phyloP scores from a whole-genome alignment of 2,888 invertebrate species.

The Dicyrtoma fusca region DNA sequence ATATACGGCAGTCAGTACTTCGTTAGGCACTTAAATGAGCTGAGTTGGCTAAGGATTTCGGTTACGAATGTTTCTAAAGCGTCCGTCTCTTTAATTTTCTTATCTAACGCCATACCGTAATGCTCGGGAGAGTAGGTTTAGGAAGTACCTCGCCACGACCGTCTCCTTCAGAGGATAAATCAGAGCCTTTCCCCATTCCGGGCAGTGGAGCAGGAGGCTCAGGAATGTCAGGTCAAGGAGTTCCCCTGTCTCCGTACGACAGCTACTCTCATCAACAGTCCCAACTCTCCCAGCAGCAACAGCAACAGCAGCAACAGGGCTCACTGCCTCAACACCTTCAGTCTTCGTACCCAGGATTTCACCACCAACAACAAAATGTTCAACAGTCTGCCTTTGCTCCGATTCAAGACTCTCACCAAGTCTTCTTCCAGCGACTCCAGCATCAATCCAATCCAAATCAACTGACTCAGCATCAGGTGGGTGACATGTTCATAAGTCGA shows the following conservation, averaged over 20 bases:
- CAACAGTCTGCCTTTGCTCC: constrained; percentile 57
- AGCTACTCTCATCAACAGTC: constrained; percentile 49
- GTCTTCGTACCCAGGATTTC: constrained; percentile 40
- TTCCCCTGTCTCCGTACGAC: constrained; percentile 49
- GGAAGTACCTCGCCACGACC: constrained; percentile 59
- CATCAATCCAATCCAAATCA: constrained; percentile 40
- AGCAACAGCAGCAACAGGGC: constrained; percentile 60
- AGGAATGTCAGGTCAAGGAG: constrained; percentile 39
- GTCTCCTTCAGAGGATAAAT: constrained; percentile 59
- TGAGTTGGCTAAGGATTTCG: too few relatives aligned
- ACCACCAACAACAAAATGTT: constrained; percentile 58
- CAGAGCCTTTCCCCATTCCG: constrained; percentile 55
- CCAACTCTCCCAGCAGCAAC: constrained; percentile 41
- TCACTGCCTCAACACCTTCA: constrained; percentile 57
- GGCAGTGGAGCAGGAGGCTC: constrained; percentile 49
- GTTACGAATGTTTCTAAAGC: not conserved
- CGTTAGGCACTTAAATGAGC: too few relatives aligned
- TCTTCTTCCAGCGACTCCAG: constrained; percentile 54
- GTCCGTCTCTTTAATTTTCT: constrained; percentile 24
- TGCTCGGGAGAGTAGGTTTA: constrained; percentile 56
- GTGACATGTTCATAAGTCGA: constrained; percentile 3
- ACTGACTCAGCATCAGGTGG: constrained; percentile 19
- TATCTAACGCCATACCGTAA: not conserved
- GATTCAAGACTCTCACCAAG: constrained; percentile 53
- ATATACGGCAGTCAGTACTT: too few relatives aligned